Evolutionary conservation across 2,888 invertebrate genomes (phyloP), one percentile per base, ranked within the genome.

Genomic region (Timema podura): DNA sequence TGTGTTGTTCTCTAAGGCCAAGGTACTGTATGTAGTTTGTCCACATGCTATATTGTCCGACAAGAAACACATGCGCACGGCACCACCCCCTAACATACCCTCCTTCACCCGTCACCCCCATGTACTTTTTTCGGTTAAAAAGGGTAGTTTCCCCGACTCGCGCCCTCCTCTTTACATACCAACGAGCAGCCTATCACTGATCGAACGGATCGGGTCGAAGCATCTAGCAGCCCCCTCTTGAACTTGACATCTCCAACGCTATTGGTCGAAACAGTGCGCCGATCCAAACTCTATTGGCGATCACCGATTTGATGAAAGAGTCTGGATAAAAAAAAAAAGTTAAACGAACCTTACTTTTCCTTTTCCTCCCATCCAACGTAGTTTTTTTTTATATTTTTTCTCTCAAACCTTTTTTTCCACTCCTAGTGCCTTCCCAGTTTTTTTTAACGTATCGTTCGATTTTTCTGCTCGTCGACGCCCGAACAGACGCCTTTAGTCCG

Each of bases 231-330:
- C 70, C 64, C 16, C 66, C 57, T 13, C 51, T 49, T 46, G 66
- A 68, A 54, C 48, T 69, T 48, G 48, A 49, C 48, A 70, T 54
- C 66, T 59, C 46, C 51, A 49, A 48, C 61, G 61, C 61, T 45
- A 61, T 61, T 61, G 61, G 61, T 13, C 44, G 61, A 45, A 16
- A 16, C 61, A 44, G 61, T 70, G 72, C 72, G 72, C 72, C 70
- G 72, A 72, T 65, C 68, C 70, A 49, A 65, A 51, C 72, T 61
- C 67, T 72, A 72, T 72, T 72, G 72, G 72, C 72, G 72, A 72
- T 72, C 70, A 65, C 70, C 72, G 68, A 72, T 72, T 68, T 69
- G 69, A 69, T 69, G 69, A 65, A 65, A 59, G 65, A 69, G 70
- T 65, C 30, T 30, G 65, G 49, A 61, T 48, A 69, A 68, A 67